These are phyloP conservation scores for Coenonympha arcania DNA, from an alignment of 2,888 invertebrate genomes.

Conservation along the genomic window DNA sequence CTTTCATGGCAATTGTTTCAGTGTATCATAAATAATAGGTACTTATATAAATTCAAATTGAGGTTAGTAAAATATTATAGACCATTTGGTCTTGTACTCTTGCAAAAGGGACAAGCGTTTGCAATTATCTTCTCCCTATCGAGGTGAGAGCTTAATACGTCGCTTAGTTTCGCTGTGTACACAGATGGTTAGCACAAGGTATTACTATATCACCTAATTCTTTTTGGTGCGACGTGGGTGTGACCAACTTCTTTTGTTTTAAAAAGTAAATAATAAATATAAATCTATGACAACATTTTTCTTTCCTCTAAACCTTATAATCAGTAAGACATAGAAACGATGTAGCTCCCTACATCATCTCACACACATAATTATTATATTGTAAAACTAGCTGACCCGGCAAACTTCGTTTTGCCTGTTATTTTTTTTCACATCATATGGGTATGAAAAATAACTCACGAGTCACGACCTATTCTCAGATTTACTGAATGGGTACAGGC, in stretches of 20 bases:
- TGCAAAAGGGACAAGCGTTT: not conserved
- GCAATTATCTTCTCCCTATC: not conserved
- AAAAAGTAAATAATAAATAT: slow-evolving; percentile 8
- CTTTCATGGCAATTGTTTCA: no score
- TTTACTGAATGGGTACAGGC: no score
- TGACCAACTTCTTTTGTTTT: slow-evolving; percentile 34
- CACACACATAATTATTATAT: no score
- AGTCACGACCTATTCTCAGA: no score
- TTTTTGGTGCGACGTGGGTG: slow-evolving; percentile 31
- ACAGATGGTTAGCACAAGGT: slow-evolving; percentile 52
- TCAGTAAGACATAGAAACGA: not conserved
- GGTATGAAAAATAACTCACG: no score
- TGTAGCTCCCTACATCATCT: no score
- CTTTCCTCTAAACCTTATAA: not conserved
- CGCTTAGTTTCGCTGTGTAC: slow-evolving; percentile 39
- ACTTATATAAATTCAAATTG: no score
- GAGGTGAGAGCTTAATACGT: not conserved
- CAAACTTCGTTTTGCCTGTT: no score
- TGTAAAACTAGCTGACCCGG: no score
- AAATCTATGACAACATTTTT: not conserved
- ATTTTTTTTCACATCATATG: no score
- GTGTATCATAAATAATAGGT: no score
- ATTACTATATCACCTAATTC: slow-evolving; percentile 53
- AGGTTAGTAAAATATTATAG: no score
- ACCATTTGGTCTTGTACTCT: not conserved